Evolutionary conservation across 2,888 invertebrate species (phyloP).

Genomic region (Leucophora obtusa): DNA sequence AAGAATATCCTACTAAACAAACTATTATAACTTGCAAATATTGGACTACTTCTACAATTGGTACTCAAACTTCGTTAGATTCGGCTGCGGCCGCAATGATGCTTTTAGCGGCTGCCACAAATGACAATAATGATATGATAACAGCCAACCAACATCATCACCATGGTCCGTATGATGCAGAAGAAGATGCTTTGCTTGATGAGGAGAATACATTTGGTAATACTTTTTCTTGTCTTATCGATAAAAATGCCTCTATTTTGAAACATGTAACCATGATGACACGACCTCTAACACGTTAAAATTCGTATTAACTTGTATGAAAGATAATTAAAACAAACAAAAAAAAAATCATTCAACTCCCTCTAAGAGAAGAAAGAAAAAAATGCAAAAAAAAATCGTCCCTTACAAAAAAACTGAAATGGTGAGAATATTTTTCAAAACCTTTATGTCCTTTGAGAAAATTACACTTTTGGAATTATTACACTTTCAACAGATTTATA

Average conservation of each 20-base stretch:
- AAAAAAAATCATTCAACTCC: neutral
- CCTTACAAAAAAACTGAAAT: constrained; percentile 15
- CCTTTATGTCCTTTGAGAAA: constrained; percentile 5
- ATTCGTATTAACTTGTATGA: constrained; percentile 29
- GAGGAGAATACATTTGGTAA: constrained; percentile 57
- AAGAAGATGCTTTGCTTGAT: constrained; percentile 49
- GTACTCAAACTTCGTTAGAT: constrained; percentile 64
- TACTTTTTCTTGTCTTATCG: constrained; percentile 69
- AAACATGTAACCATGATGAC: constrained; percentile 73
- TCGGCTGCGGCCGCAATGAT: constrained; percentile 65
- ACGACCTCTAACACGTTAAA: constrained; percentile 73
- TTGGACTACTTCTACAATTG: constrained; percentile 69
- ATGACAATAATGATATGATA: constrained; percentile 46
- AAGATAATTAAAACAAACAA: constrained; percentile 18
- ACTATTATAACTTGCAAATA: constrained; percentile 75
- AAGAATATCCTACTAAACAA: constrained; percentile 58
- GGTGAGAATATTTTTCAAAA: constrained; percentile 47
- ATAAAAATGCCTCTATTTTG: constrained; percentile 72
- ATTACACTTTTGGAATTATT: neutral
- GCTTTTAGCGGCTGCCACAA: constrained; percentile 58
- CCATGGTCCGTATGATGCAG: neutral
- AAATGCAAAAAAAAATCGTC: constrained; percentile 10
- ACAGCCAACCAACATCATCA: constrained; percentile 19
- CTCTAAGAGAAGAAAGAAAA: constrained; percentile 14
- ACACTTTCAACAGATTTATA: neutral